Evolutionary conservation across 2,888 invertebrate genomes (phyloP).

Genomic region (Pasiphila rectangulata): DNA sequence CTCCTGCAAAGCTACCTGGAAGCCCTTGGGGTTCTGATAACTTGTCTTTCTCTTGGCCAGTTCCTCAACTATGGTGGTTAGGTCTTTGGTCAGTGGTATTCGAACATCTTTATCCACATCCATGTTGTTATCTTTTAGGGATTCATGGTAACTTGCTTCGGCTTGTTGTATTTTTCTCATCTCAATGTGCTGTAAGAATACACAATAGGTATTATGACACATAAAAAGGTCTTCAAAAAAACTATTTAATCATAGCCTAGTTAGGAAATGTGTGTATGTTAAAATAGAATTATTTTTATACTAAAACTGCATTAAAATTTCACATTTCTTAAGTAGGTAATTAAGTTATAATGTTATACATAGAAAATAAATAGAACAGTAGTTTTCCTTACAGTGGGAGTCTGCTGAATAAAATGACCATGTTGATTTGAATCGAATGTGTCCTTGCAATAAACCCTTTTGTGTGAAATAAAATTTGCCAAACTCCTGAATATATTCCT

Average conservation of each 20-base stretch:
- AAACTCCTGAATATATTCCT: slow-evolving; percentile 92
- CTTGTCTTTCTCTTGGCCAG: slow-evolving; percentile 52
- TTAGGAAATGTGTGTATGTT: too few relatives aligned
- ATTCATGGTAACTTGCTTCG: slow-evolving; percentile 70
- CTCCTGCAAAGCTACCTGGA: slow-evolving; percentile 66
- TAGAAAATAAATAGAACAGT: not conserved
- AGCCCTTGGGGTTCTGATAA: slow-evolving; percentile 6
- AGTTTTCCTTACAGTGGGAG: slow-evolving; percentile 64
- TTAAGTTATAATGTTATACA: too few relatives aligned
- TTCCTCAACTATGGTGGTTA: slow-evolving; percentile 79
- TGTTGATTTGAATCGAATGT: slow-evolving; percentile 73
- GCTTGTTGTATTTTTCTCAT: slow-evolving; percentile 71
- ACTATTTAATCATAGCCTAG: too few relatives aligned
- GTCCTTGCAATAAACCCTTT: slow-evolving; percentile 89
- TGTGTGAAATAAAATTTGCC: slow-evolving; percentile 94
- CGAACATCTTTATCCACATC: slow-evolving; percentile 51
- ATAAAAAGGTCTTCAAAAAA: too few relatives aligned
- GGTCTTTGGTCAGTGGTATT: slow-evolving; percentile 74
- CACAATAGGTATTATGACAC: not conserved
- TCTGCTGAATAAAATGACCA: slow-evolving; percentile 66
- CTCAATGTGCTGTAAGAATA: slow-evolving; percentile 54
- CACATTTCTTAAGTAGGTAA: too few relatives aligned
- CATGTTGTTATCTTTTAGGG: slow-evolving; percentile 45
- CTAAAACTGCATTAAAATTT: not conserved
- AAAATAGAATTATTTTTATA: too few relatives aligned